Base-by-base conservation (phyloP, 2,797 vertebrate species). In the Schizopygopsis malacanthus region DNA sequence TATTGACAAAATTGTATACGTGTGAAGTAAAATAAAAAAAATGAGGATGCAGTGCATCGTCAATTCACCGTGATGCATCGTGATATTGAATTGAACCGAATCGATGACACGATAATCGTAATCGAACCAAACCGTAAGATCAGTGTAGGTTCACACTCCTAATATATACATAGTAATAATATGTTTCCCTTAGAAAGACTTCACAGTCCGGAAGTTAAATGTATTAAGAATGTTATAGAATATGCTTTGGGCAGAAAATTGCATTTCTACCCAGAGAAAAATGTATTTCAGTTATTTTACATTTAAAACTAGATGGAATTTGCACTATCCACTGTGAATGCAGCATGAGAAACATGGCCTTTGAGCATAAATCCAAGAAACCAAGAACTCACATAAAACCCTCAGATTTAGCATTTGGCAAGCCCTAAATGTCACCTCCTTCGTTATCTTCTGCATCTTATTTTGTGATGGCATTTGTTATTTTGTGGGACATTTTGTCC, bases 381-480 rank as follows among this genome's bases (percentile, higher is more conserved):
- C 45, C 72, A 54, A 69, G 54, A 77, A 20, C 82, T 80, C 78
- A 65, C 81, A 76, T 87, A 67, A 85, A 78, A 77, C 63, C 50
- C 73, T 79, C 25, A 82, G 79, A 56, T 70, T 85, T 82, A 85
- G 71, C 56, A 78, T 76, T 70, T 87, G 63, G 79, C 79, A 63
- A 70, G 79, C 69, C 83, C 52, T 63, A 85, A 85, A 87, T 85
- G 83, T 82, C 83, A 88, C 54, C 25, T 39, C 41, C 65, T 82
- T 15, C 52, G 75, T 87, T 82, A 84, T 87, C 83, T 82, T 70
- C 67, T 72, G 65, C 70, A 77, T 87, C 70, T 84, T 28, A 37
- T 84, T 86, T 84, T 43, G 81, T 69, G 41, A 28, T 28, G 28
- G 2, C 28, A 28, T 28, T 28, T 28, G 28, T 28, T 28, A 28